Conservation (phyloP, 2,113 vertebrate species). For the Scytalopus superciliaris region DNA sequence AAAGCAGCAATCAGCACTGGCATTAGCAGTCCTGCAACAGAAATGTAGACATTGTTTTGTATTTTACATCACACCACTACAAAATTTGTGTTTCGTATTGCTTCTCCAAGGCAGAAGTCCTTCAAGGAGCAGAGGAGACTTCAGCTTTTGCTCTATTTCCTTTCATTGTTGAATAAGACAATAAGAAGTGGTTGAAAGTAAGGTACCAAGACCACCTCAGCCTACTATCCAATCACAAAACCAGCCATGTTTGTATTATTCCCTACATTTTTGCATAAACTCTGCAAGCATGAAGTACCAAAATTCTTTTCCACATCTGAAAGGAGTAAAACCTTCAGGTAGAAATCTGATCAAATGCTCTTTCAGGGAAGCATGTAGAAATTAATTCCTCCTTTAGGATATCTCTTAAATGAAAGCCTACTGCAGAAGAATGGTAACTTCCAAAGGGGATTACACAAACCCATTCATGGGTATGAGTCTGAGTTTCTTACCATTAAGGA, state of each 20-base stretch:
- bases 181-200: not conserved
- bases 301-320: not conserved
- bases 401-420: not conserved
- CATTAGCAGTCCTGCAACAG: not conserved
- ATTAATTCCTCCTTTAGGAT: not conserved
- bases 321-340: not conserved
- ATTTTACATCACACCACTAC: not conserved
- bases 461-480: not conserved
- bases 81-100: rapidly evolving
- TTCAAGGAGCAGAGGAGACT: not conserved
- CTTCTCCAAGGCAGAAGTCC: not conserved
- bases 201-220: not conserved
- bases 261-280: not conserved
- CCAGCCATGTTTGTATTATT: not conserved
- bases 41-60: not conserved
- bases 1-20: not conserved
- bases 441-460: not conserved
- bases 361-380: not conserved
- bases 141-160: not conserved
- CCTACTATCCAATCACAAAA: not conserved
- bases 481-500: not conserved
- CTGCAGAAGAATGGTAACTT: not conserved
- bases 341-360: not conserved
- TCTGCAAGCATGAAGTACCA: not conserved
- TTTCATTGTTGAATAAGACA: not conserved